Base-by-base conservation (phyloP, 2,888 invertebrate species). In the Nipponacmea schrenckii region DNA sequence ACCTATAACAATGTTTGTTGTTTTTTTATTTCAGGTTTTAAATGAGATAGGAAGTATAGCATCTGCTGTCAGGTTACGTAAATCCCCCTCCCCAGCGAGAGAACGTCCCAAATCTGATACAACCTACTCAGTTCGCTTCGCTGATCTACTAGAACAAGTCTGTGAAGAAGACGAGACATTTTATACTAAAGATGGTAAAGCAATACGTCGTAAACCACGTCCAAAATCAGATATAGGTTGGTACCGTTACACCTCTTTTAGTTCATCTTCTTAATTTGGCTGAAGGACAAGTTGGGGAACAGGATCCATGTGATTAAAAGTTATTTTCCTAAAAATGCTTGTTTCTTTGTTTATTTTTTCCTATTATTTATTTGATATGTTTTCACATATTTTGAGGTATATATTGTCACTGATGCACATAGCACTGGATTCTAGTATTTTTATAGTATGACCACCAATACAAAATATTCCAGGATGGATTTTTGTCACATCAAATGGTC, bases 171-270 rank as follows among this genome's bases (percentile, higher is more conserved):
- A 73, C n/a, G 44, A 31, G 76, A 79, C 62, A 69, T 75, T 69
- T 50, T 76, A 44, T 64, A 79, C 14, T 66, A 75, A 68, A 24
- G 79, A 70, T 46, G 74, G 72, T 67, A 69, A 15, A 73, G 69
- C 69, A 46, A 73, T 75, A 3, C 76, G 78, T 45, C 75, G 70
- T 67, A 74, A 79, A 69, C 81, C 82, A 20, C 73, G 84, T 27
- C 83, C 83, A 14, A 83, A 81, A 62, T 84, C 84, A n/a, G 84
- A 84, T 73, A 73, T 85, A 39, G 83, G 85, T 85, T 79, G 75
- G 78, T 39, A 5, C 5, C 4, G 39, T 39, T n/a, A 44, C 14
- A 24, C 31, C 26, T 27, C 14, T 2, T 31, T 14, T 7, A 64
- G 17, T 24, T 31, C 26, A n/a, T n/a, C n/a, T n/a, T n/a, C n/a